A percentile compares a stretch with the other conserved stretches of the same genome.
Conservation (phyloP, 2,113 vertebrate genomes). For the Megalops atlanticus region DNA sequence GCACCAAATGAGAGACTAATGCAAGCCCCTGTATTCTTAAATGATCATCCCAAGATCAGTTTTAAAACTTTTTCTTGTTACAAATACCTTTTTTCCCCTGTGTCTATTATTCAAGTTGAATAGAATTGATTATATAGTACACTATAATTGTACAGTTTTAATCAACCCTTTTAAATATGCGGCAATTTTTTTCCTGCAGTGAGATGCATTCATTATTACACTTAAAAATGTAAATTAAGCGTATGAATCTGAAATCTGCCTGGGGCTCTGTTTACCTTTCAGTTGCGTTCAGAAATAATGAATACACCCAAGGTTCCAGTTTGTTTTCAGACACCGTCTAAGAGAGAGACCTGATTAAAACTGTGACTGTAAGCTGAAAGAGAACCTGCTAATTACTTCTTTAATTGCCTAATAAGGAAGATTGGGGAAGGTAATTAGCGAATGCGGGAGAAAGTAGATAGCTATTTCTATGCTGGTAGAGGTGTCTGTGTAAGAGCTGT, state of each 20-base stretch:
- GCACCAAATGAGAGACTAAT: background rate
- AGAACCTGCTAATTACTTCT: conserved; percentile 25
- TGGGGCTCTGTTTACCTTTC: conserved; percentile 26
- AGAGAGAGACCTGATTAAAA: conserved; percentile 6
- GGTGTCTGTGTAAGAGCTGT: background rate
- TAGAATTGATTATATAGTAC: background rate
- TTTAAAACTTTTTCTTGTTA: background rate
- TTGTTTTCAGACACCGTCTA: conserved; percentile 11
- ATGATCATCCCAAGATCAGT: background rate
- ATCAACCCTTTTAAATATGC: conserved; percentile 22
- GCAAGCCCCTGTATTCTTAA: background rate
- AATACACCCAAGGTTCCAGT: conserved; percentile 14
- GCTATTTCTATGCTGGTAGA: background rate
- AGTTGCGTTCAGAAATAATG: conserved; percentile 18
- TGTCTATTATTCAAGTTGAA: background rate
- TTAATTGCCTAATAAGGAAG: conserved; percentile 18
- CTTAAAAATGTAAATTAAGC: conserved; percentile 16
- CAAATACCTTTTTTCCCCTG: background rate
- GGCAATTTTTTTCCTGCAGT: background rate
- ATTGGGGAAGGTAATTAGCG: background rate
- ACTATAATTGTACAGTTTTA: background rate
- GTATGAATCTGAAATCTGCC: conserved; percentile 28
- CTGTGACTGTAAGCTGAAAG: conserved; percentile 23
- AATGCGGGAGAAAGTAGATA: background rate
- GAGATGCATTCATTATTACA: conserved; percentile 13